Base-by-base conservation (phyloP, 2,113 vertebrate species). In the Ascaphus truei region DNA sequence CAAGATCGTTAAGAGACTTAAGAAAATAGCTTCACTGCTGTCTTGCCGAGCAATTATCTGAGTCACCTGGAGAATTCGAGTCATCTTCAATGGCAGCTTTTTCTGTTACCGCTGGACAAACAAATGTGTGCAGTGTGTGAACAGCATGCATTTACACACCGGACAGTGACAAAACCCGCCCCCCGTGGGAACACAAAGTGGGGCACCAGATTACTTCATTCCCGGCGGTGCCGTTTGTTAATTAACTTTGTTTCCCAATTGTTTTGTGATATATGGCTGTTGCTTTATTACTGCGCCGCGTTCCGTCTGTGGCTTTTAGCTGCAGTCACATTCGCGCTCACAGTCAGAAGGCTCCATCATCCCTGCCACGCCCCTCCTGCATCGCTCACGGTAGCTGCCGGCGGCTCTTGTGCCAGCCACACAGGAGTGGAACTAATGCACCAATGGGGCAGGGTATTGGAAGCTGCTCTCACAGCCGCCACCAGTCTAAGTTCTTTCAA, bases 1-100 rank as follows among this genome's bases (percentile, higher is more conserved):
- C 64, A 67, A 67, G 37, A 67, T 67, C 37, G 43, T 67, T 67
- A 67, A 67, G 36, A 12, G 33, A 45, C 41, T 67, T 67, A 67
- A 67, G 36, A 12, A 45, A 45, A 67, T 67, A 45, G 64, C 37
- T 57, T 57, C 53, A 26, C 30, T 67, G 51, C 37, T 47, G 37
- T 55, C 29, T 41, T 33, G 48, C 25, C 16, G 37, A 67, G 64
- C 64, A 67, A 67, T 67, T 67, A 67, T 67, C 64, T 45, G 41
- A 12, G 52, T 43, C 57, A 56, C 51, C 52, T 45, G 30, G 51
- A 56, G 36, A 57, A 67, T 67, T 43, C 47, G 26, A 67, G 52
- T 45, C 64, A 67, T 41, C 64, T 43, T 67, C 51, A 57, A 56
- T 56, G 64, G 52, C 27, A 31, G 52, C 27, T 45, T 67, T 36